Percentiles rank a stretch among this genome's conserved stretches.
phyloP scores from a whole-genome alignment of 2,113 vertebrate species.

The Triplophysa dalaica region DNA sequence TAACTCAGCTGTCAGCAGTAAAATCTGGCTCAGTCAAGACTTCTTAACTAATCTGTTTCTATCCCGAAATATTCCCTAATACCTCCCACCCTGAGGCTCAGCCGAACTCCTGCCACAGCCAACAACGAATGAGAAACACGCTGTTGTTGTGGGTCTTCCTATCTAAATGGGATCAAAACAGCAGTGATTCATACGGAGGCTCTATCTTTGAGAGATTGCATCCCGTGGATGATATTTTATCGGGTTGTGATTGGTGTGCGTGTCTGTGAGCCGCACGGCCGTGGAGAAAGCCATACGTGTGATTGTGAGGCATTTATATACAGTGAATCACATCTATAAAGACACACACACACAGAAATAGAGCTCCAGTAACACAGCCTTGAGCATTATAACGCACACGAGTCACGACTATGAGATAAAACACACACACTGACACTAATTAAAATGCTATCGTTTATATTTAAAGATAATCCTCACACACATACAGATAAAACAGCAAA shows the following conservation, averaged over 20 bases:
- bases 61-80: constrained; percentile 77
- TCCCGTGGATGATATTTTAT: constrained; percentile 45
- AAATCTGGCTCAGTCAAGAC: constrained; percentile 74
- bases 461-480: constrained; percentile 8
- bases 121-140: constrained; percentile 53
- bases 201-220: constrained; percentile 46
- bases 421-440: not conserved
- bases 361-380: not conserved
- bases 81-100: constrained; percentile 69
- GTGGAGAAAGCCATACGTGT: not conserved
- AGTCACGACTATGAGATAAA: constrained; percentile 17
- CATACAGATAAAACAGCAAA: constrained; percentile 9
- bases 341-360: constrained; percentile 29
- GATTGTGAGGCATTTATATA: constrained; percentile 33
- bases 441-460: constrained; percentile 24
- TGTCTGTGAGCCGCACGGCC: not conserved
- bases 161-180: constrained; percentile 60
- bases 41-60: constrained; percentile 73
- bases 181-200: constrained; percentile 43
- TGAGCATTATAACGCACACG: not conserved
- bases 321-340: constrained; percentile 30
- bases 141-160: constrained; percentile 39
- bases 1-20: constrained; percentile 75
- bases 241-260: constrained; percentile 27
- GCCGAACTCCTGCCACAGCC: constrained; percentile 56